Evolutionary conservation across 2,113 vertebrate genomes (phyloP), one percentile per base, ranked within the genome.

Genomic region (Ptilorrhoa leucosticta): DNA sequence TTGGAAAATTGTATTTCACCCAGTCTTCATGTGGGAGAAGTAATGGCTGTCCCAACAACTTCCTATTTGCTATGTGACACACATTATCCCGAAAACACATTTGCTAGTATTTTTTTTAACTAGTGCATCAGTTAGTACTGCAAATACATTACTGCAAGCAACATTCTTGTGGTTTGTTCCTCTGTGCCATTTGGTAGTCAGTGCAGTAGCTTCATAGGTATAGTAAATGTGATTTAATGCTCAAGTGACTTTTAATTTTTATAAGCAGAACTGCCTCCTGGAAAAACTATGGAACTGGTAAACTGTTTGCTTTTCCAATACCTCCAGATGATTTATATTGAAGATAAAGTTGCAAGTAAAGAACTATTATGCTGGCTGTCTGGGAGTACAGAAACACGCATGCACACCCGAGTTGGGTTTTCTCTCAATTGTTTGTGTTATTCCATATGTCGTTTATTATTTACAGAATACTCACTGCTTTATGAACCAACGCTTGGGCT

Each of bases 11-110:
- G 53, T 10, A 35, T 84, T 96, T 94, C 13, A 73, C 19, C 21
- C 0, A 0, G 0, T 89, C 58, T 91, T 35, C 23, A 15, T 9
- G 9, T 70, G 44, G 21, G 18, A 54, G 39, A 70, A 72, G 26
- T 33, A 53, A 54, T 44, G 28, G 17, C 68, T 89, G 23, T 87
- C 28, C 65, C n/a, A 81, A 15, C 9, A 23, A 30, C 13, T 78
- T 88, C 47, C 13, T 68, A 18, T 33, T 77, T 83, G 19, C 45
- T 82, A 1, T 48, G 20, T 80, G 24, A 61, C 66, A 58, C 50
- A 77, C 39, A 78, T 83, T 83, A 61, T 21, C 35, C 47, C 50
- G 39, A 78, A 92, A 88, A 35, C 6, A 51, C 33, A 51, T 90
- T 33, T 92, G 16, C 2, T 7, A 56, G 56, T 53, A 58, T 81